Evolutionary conservation across 2,113 vertebrate genomes (phyloP).

Genomic region (Tachycineta bicolor): DNA sequence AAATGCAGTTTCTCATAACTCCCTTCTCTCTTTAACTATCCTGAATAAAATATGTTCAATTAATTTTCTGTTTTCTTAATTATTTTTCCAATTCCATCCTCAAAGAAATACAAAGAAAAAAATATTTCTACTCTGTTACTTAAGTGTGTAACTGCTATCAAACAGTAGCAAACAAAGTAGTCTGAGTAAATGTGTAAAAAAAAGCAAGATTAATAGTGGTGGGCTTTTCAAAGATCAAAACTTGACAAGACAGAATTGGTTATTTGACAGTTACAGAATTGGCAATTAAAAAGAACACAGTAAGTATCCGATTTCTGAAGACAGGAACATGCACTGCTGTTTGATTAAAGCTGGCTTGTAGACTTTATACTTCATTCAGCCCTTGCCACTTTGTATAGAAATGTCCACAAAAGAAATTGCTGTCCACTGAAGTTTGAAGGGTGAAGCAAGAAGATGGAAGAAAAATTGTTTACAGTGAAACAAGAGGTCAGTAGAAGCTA

Average conservation of each 20-base stretch:
- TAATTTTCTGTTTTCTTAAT: background rate
- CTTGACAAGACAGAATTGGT: background rate
- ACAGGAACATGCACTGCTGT: background rate
- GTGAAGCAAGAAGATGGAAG: background rate
- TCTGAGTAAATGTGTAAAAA: background rate
- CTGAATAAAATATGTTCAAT: background rate
- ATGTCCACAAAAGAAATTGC: background rate
- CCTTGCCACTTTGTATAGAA: background rate
- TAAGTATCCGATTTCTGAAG: background rate
- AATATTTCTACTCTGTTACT: background rate
- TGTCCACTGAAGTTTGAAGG: background rate
- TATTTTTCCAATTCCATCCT: background rate
- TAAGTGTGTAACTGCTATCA: background rate
- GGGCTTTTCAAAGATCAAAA: slow-evolving; percentile 5
- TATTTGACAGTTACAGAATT: slow-evolving; percentile 22
- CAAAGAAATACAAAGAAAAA: background rate
- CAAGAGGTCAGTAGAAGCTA: background rate
- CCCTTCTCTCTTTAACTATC: background rate
- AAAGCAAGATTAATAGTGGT: background rate
- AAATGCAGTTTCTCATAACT: background rate
- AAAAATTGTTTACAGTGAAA: background rate
- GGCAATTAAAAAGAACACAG: slow-evolving; percentile 12
- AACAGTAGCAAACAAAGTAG: background rate
- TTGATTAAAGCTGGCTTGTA: background rate
- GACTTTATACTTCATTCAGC: background rate